Base-by-base conservation (phyloP, 2,888 invertebrate genomes). In the Luperina testacea region DNA sequence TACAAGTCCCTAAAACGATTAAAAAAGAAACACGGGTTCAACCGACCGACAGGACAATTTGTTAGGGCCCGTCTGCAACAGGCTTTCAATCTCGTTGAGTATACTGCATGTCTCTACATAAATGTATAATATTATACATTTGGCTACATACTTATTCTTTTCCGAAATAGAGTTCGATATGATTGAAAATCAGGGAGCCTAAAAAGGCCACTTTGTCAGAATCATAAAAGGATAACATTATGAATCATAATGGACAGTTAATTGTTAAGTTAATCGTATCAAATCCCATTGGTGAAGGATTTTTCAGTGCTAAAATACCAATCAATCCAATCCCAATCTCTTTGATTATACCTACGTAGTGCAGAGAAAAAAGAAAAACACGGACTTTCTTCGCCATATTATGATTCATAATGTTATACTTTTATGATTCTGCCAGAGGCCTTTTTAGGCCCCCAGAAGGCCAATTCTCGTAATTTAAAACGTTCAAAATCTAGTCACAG, bases 51-150 rank as follows among this genome's bases (percentile, higher is more conserved):
- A 61, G 82, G 70, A 88, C 89, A 90, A 89, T 89, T 90, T 87
- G 86, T 88, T 82, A 72, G 78, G 86, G 72, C 61, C 67, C 75
- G 89, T 88, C 90, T 86, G 85, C 68, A 78, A 67, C 88, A 88
- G 89, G 86, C 87, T 88, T 89, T 88, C 87, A 90, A 89, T 90
- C 79, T 85, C 68, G 80, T 82, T 77, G 84, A 89, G 87, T 82
- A 85, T 64, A 79, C 61, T 75, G 71, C 78, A 76, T 57, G 53
- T 73, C 42, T 69, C n/a, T 63, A 76, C 20, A 57, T n/a, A 77
- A 0, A 38, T 45, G 6, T 69, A 32, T 38, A 61, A 13, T 42
- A 8, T 13, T 32, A 72, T 61, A 70, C 24, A 59, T 38, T 42
- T 24, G 32, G 32, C 42, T 53, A 20, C 24, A 61, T 32, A 48